Conservation (phyloP, 1,140 invertebrate species). For the Hyles vespertilio region DNA sequence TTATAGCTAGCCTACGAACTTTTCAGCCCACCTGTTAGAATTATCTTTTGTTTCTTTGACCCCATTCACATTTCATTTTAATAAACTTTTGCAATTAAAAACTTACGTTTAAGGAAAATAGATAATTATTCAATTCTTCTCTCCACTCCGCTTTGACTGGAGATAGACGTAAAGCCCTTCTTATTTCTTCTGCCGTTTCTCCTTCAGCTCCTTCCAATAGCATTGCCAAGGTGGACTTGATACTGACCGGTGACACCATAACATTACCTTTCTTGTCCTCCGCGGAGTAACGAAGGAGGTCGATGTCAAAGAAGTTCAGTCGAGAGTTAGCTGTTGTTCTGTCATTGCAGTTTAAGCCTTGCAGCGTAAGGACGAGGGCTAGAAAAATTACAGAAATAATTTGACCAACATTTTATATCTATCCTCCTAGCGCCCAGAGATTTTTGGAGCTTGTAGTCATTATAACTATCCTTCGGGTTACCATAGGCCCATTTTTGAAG, state of each 20-base stretch:
- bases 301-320: conserved; percentile 77
- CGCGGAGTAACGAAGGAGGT: conserved; percentile 62
- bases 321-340: conserved; percentile 42
- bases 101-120: conserved; percentile 76
- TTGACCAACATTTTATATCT: too few relatives aligned
- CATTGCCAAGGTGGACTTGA: conserved; percentile 80
- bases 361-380: conserved; percentile 11
- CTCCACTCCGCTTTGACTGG: conserved; percentile 62
- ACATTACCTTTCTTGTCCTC: conserved; percentile 76
- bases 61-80: too few relatives aligned
- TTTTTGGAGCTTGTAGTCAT: too few relatives aligned
- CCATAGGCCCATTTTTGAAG: too few relatives aligned
- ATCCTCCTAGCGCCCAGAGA: too few relatives aligned
- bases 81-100: too few relatives aligned
- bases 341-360: conserved; percentile 28
- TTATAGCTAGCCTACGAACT: conserved; percentile 9
- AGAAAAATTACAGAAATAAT: too few relatives aligned
- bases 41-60: not conserved
- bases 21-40: conserved; percentile 10
- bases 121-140: conserved; percentile 55
- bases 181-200: conserved; percentile 77
- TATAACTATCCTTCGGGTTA: too few relatives aligned
- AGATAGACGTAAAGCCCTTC: conserved; percentile 76
- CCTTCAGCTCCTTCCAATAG: conserved; percentile 79
- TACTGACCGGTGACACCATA: conserved; percentile 81